phyloP scores from a whole-genome alignment of 1,140 invertebrate species.

The Potamilus streckersoni region DNA sequence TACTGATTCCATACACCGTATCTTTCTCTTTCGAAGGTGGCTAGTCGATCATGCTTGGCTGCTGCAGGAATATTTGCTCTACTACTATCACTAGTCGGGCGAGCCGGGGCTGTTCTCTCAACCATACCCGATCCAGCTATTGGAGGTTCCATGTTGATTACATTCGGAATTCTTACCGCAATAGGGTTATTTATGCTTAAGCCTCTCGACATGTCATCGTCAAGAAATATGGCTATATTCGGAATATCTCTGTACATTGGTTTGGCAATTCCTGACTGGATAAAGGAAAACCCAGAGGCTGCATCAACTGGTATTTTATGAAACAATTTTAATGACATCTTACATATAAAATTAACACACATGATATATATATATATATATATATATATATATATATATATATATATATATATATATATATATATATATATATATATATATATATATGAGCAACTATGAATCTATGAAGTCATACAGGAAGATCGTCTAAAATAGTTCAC shows the following conservation, averaged over 20 bases:
- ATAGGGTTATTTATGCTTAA: constrained; percentile 77
- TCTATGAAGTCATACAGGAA: neutral
- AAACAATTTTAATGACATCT: no score
- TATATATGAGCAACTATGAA: neutral
- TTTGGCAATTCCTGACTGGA: constrained; percentile 81
- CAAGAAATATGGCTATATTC: constrained; percentile 85
- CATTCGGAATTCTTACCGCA: constrained; percentile 75
- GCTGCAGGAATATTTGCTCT: constrained; percentile 84
- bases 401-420: no score
- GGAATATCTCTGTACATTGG: constrained; percentile 89
- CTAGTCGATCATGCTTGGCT: constrained; percentile 68
- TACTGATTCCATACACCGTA: no score
- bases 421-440: no score
- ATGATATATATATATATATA: neutral
- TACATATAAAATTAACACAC: neutral
- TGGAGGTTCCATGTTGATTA: constrained; percentile 86
- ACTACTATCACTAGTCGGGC: constrained; percentile 75
- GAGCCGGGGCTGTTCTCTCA: constrained; percentile 86
- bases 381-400: no score
- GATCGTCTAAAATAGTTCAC: neutral
- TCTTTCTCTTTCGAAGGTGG: constrained; percentile 35
- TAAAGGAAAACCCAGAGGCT: constrained; percentile 71
- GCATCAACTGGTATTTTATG: constrained; percentile 75
- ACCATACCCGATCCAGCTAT: constrained; percentile 88
- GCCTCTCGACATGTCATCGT: constrained; percentile 85